phyloP scores from a whole-genome alignment of 1,140 invertebrate species.

The Sesamia nonagrioides region DNA sequence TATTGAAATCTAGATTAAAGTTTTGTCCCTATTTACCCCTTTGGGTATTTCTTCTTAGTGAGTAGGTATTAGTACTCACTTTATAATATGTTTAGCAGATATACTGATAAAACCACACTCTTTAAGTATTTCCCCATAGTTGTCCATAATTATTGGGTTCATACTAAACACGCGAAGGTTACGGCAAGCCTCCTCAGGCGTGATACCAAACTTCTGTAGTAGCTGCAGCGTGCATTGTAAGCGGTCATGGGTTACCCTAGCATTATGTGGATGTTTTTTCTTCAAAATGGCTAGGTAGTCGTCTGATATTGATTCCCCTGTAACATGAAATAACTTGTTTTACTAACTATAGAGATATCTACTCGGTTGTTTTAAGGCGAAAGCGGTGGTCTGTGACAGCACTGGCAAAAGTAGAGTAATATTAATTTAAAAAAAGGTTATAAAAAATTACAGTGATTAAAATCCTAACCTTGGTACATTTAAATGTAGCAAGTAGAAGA shows the following conservation, averaged over 20 bases:
- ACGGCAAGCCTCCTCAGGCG: slow-evolving; percentile 78
- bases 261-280: slow-evolving; percentile 70
- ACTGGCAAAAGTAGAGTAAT: too few relatives aligned
- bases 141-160: slow-evolving; percentile 86
- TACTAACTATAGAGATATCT: neutral
- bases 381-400: too few relatives aligned
- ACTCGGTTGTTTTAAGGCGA: too few relatives aligned
- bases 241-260: slow-evolving; percentile 62
- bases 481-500: too few relatives aligned
- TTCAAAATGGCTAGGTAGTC: slow-evolving; percentile 58
- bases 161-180: slow-evolving; percentile 87
- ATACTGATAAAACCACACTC: slow-evolving; percentile 87
- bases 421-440: too few relatives aligned
- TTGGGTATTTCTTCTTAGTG: too few relatives aligned
- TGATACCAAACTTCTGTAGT: slow-evolving; percentile 76
- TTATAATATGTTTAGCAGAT: slow-evolving; percentile 83
- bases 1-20: too few relatives aligned
- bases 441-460: too few relatives aligned
- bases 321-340: slow-evolving; percentile 9
- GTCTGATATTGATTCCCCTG: slow-evolving; percentile 63
- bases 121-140: slow-evolving; percentile 86
- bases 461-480: too few relatives aligned
- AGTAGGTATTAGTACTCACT: slow-evolving; percentile 79
- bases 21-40: too few relatives aligned
- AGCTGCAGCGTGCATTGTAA: slow-evolving; percentile 72